phyloP scores from a whole-genome alignment of 2,888 invertebrate genomes.

The Ectobius pallidus region DNA sequence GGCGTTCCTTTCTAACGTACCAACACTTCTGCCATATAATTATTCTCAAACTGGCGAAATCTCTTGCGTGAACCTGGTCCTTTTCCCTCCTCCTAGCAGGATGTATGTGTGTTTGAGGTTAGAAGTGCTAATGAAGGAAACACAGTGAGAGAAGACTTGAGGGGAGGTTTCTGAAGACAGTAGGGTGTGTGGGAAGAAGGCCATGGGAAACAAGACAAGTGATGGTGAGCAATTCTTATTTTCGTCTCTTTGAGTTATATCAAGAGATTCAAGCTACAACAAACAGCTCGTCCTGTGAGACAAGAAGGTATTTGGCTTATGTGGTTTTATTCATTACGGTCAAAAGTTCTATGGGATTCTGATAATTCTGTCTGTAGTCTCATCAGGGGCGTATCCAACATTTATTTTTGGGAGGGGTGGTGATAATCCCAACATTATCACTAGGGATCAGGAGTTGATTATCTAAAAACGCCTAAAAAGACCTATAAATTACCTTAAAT shows the following conservation, averaged over 20 bases:
- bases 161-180: conserved; percentile 5
- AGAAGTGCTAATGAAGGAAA: conserved; percentile 33
- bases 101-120: conserved; percentile 27
- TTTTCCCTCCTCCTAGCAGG: background rate
- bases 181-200: conserved; percentile 9
- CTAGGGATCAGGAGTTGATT: too few relatives aligned
- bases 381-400: too few relatives aligned
- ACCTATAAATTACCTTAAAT: too few relatives aligned
- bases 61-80: conserved; percentile 4
- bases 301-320: background rate
- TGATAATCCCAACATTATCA: too few relatives aligned
- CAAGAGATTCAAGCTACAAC: background rate
- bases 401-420: too few relatives aligned
- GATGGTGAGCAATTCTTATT: conserved; percentile 8
- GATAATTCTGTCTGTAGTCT: too few relatives aligned
- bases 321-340: conserved; percentile 5
- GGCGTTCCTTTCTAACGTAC: background rate
- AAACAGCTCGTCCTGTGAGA: background rate
- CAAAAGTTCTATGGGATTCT: background rate
- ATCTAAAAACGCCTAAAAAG: too few relatives aligned
- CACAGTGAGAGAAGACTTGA: conserved; percentile 16
- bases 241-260: conserved; percentile 13
- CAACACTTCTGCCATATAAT: conserved; percentile 22
- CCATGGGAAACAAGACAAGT: conserved; percentile 30
- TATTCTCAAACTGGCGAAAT: conserved; percentile 24